Percentiles rank a stretch among this genome's conserved stretches.
These are phyloP conservation scores for Buteo buteo DNA, from an alignment of 2,113 vertebrate genomes.

Conservation along the genomic window DNA sequence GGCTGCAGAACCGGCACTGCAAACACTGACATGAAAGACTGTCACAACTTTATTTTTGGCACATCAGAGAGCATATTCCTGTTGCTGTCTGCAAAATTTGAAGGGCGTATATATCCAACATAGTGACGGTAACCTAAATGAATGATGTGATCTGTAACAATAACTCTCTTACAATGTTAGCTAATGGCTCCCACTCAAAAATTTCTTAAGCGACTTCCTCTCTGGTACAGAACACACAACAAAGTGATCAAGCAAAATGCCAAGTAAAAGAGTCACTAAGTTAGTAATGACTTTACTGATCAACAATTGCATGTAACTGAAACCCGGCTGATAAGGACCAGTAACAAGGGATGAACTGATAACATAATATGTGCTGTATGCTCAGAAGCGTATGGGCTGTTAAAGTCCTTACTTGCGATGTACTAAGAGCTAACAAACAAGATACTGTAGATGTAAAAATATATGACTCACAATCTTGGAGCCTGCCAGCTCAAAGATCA, in stretches of 20 bases:
- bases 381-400: neutral
- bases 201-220: neutral
- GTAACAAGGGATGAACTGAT: too few species aligned
- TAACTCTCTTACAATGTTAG: neutral
- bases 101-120: too few species aligned
- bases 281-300: neutral
- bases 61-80: neutral
- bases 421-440: neutral
- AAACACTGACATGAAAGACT: accelerated
- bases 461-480: neutral
- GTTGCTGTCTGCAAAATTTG: neutral
- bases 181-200: neutral
- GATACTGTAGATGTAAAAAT: neutral
- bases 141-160: neutral
- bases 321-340: neutral
- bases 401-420: accelerated
- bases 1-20: neutral
- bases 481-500: neutral
- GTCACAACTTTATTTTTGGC: neutral
- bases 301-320: neutral
- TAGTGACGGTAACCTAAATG: neutral
- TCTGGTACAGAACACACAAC: neutral
- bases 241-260: neutral
- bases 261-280: neutral
- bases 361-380: accelerated